Conservation (phyloP, 2,888 invertebrate genomes). For the Trichogramma evanescens region DNA sequence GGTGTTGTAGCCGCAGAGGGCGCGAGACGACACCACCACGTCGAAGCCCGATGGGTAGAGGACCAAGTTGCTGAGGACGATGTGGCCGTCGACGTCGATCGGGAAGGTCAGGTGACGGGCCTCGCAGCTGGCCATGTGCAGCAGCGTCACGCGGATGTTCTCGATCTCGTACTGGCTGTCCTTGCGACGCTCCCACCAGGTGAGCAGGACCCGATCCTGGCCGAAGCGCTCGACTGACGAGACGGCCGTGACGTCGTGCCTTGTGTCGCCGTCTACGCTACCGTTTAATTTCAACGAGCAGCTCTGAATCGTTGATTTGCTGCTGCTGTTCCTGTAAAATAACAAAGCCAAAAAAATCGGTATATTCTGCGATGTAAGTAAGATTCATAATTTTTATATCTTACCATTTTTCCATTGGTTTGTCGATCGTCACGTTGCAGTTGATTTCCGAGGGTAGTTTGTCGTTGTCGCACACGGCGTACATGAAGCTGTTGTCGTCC, state of each 20-base stretch:
- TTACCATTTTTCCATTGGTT: constrained; percentile 11
- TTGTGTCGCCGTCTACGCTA: background rate
- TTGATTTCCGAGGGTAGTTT: constrained; percentile 5
- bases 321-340: constrained; percentile 1
- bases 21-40: constrained; percentile 4
- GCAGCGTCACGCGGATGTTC: constrained; percentile 9
- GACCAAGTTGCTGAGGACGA: constrained; percentile 14
- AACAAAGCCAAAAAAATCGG: background rate
- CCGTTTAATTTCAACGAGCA: constrained; percentile 6
- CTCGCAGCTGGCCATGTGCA: constrained; percentile 3
- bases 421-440: constrained; percentile 15
- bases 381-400: background rate
- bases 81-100: constrained; percentile 1
- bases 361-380: background rate
- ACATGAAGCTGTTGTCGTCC: constrained; percentile 15
- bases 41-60: constrained; percentile 11
- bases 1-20: background rate
- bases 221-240: constrained; percentile 12
- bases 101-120: constrained; percentile 5
- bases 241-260: constrained; percentile 6
- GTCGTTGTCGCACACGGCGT: constrained; percentile 1
- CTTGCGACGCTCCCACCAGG: constrained; percentile 11
- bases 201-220: background rate
- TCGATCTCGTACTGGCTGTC: constrained; percentile 13
- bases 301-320: background rate